Conservation (phyloP, 2,797 vertebrate genomes). For the Okamejei kenojei region DNA sequence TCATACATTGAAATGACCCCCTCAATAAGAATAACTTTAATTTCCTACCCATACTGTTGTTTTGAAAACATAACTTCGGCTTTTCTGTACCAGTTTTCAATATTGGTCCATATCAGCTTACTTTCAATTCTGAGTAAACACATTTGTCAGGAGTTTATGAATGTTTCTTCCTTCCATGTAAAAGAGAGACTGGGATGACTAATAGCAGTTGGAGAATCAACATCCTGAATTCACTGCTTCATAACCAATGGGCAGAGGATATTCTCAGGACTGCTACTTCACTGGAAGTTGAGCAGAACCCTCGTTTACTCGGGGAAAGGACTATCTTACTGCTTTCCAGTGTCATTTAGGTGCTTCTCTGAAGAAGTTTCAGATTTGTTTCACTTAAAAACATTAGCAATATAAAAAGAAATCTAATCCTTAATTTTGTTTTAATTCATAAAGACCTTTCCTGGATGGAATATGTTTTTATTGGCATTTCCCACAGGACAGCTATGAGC, state of each 20-base stretch:
- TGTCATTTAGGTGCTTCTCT: neutral
- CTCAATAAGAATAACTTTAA: no score
- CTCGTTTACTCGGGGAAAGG: neutral
- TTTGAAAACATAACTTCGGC: no score
- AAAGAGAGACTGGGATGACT: neutral
- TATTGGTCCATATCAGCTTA: neutral
- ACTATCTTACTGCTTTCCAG: neutral
- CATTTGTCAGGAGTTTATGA: neutral
- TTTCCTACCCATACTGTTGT: no score
- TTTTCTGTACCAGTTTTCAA: neutral
- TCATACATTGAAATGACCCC: no score
- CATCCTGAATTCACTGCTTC: neutral
- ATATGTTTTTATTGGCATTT: slow-evolving; percentile 67
- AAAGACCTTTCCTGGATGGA: slow-evolving; percentile 63
- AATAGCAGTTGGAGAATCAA: neutral
- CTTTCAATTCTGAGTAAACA: neutral
- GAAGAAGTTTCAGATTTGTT: neutral
- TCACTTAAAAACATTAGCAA: neutral
- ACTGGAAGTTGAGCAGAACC: neutral
- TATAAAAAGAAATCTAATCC: neutral
- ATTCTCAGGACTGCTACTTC: neutral
- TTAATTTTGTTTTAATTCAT: slow-evolving; percentile 55
- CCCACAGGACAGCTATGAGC: slow-evolving; percentile 62
- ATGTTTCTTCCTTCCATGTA: neutral
- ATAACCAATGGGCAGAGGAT: neutral